phyloP scores from a whole-genome alignment of 1,140 invertebrate genomes.

The Nautilus pompilius region DNA sequence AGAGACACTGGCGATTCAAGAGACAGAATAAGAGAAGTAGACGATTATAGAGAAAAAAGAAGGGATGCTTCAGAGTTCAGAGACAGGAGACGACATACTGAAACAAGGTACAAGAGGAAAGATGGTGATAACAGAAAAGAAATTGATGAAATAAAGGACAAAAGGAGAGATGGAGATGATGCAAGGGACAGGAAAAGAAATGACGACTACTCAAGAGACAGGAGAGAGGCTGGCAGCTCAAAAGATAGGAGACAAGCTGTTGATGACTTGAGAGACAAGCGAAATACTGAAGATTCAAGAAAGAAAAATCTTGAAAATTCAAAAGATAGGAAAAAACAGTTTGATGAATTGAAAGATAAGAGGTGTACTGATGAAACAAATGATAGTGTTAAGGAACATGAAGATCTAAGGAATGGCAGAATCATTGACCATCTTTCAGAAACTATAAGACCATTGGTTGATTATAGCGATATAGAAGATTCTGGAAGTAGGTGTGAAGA shows the following conservation, averaged over 20 bases:
- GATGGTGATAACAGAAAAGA: not conserved
- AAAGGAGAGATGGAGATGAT: slow-evolving; percentile 6
- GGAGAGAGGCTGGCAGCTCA: not conserved
- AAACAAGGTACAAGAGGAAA: not conserved
- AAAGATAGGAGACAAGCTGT: not conserved
- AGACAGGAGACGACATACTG: not conserved
- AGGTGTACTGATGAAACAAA: too few relatives aligned
- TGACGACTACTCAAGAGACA: not conserved
- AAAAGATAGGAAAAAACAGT: not conserved
- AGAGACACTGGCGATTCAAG: not conserved
- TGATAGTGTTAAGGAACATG: too few relatives aligned
- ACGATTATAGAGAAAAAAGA: not conserved
- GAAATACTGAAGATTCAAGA: not conserved
- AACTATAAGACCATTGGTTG: too few relatives aligned
- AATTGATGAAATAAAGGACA: slow-evolving; percentile 6
- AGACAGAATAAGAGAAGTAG: not conserved
- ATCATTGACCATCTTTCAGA: too few relatives aligned
- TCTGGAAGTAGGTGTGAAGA: too few relatives aligned
- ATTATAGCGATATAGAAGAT: too few relatives aligned
- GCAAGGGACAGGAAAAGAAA: not conserved
- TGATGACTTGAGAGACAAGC: not conserved
- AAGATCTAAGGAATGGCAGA: too few relatives aligned
- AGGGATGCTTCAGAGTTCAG: not conserved
- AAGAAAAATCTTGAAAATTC: not conserved
- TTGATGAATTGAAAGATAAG: too few relatives aligned